Evolutionary conservation across 1,140 invertebrate species (phyloP).

Genomic region (Musca vetustissima): DNA sequence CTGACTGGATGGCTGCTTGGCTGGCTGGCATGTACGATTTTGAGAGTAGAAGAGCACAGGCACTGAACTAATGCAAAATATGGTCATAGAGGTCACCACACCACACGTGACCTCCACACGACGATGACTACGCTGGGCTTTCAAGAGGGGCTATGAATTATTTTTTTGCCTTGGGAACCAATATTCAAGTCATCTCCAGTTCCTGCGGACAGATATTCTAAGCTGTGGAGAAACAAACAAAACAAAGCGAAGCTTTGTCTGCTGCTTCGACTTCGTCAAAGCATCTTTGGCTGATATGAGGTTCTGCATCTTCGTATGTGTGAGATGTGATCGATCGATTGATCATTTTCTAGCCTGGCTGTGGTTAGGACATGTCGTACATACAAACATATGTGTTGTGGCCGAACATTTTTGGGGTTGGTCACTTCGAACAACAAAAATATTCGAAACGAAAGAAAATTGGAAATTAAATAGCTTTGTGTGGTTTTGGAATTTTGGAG

Average conservation of each 20-base stretch:
- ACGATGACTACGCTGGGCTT: neutral
- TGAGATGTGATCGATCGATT: conserved; percentile 25
- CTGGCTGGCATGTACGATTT: neutral
- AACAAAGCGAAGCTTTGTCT: neutral
- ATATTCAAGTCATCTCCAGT: neutral
- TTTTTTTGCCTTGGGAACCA: conserved; percentile 13
- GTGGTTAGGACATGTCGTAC: too few relatives aligned
- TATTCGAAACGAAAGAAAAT: too few relatives aligned
- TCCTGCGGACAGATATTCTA: too few relatives aligned
- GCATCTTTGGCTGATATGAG: conserved; percentile 10
- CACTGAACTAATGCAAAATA: conserved; percentile 28
- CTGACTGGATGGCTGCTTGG: too few relatives aligned
- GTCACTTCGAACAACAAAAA: neutral
- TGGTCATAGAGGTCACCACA: conserved; percentile 31
- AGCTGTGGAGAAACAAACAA: too few relatives aligned
- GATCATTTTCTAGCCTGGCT: conserved; percentile 14
- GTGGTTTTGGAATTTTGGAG: neutral
- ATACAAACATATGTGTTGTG: too few relatives aligned
- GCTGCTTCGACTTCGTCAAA: too few relatives aligned
- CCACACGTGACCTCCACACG: conserved; percentile 29
- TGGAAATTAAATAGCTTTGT: too few relatives aligned
- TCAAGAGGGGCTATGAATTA: too few relatives aligned
- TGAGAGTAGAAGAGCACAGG: neutral
- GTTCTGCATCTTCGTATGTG: neutral
- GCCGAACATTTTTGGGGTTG: too few relatives aligned